Evolutionary conservation across 2,113 vertebrate species (phyloP).

Genomic region (Rissa tridactyla): DNA sequence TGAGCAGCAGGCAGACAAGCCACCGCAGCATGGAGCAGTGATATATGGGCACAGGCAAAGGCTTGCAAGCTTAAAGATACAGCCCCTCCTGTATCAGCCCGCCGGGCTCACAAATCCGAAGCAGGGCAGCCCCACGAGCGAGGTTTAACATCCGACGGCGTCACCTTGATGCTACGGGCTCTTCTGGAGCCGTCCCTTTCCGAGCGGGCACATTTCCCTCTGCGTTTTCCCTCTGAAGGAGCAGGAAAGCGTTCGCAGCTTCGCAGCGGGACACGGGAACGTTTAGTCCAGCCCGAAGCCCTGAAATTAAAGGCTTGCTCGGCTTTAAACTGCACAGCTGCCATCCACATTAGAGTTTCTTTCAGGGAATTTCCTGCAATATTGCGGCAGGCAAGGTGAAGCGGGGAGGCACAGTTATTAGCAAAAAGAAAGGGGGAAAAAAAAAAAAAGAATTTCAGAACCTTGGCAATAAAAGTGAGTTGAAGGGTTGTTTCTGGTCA

Average conservation of each 20-base stretch:
- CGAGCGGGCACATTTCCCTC: rapidly evolving
- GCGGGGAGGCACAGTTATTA: not conserved
- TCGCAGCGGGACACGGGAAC: not conserved
- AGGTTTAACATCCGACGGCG: not conserved
- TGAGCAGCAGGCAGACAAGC: constrained; percentile 89
- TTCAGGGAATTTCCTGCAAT: constrained; percentile 1
- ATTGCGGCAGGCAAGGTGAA: not conserved
- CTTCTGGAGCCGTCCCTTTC: not conserved
- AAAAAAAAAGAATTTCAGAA: not conserved
- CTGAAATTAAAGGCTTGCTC: not conserved
- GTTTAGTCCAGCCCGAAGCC: not conserved
- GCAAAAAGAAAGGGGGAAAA: not conserved
- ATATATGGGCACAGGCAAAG: constrained; percentile 78
- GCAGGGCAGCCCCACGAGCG: not conserved
- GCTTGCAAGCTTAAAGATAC: constrained; percentile 61
- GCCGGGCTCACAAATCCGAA: not conserved
- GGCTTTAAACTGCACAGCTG: constrained; percentile 37
- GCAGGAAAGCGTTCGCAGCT: not conserved
- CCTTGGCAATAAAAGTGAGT: constrained; percentile 48
- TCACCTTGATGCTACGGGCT: not conserved
- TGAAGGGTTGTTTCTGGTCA: constrained; percentile 47
- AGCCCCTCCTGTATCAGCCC: not conserved
- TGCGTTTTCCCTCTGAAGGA: rapidly evolving
- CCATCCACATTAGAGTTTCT: not conserved
- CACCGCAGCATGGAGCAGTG: constrained; percentile 76